Percentiles rank a stretch among this genome's conserved stretches.
phyloP scores from a whole-genome alignment of 2,888 invertebrate species.

The Gari tellinella region DNA sequence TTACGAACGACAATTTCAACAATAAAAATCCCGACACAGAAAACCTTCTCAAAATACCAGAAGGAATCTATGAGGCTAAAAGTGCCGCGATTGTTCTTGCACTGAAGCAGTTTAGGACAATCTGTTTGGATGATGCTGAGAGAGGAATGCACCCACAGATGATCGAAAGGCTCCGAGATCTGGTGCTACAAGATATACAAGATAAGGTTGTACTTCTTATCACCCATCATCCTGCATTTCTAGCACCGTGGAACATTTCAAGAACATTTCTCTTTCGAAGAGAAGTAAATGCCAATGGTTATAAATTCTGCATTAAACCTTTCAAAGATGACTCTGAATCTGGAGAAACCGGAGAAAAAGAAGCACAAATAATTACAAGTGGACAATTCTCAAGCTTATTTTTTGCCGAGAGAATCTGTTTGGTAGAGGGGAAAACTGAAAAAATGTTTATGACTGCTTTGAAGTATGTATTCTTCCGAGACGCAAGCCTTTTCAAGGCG shows the following conservation, averaged over 20 bases:
- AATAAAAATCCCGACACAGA: neutral
- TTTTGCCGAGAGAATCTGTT: conserved; percentile 8
- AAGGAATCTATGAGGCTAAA: conserved; percentile 50
- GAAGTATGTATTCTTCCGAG: conserved; percentile 1
- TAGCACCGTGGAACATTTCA: conserved; percentile 20
- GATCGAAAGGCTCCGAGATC: conserved; percentile 36
- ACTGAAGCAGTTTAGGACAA: conserved; percentile 24
- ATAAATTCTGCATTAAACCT: neutral
- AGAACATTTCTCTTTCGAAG: conserved; percentile 7
- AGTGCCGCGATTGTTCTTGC: conserved; percentile 41
- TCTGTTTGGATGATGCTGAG: conserved; percentile 46
- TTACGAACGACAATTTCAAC: neutral
- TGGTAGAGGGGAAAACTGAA: conserved; percentile 21
- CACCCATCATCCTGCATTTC: conserved; percentile 14
- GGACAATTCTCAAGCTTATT: neutral
- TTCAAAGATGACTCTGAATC: neutral
- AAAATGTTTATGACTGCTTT: neutral
- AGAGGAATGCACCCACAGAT: conserved; percentile 60
- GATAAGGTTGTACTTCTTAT: conserved; percentile 14
- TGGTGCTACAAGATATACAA: conserved; percentile 7
- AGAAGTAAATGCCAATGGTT: neutral
- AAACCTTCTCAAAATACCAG: conserved; percentile 38
- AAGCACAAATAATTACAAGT: neutral
- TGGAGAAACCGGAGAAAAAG: neutral
- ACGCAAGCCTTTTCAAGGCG: neutral